Evolutionary conservation across 1,140 invertebrate species (phyloP), one percentile per base, ranked within the genome.

Genomic region (Nasonia vitripennis): DNA sequence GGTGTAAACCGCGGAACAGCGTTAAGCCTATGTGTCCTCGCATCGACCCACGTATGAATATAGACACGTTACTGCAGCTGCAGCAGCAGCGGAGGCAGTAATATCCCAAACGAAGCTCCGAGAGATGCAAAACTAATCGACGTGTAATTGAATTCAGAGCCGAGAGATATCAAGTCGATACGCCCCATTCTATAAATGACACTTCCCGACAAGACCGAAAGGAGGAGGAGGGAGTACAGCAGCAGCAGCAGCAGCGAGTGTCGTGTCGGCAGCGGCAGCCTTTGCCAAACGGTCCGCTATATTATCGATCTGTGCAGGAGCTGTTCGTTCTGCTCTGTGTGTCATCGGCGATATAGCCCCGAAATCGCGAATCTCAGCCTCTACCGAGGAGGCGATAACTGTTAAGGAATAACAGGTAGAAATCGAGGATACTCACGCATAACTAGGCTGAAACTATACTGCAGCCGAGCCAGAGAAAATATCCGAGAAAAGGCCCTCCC

Each of bases 101-200:
- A 51, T 51, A 51, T 51, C 2, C 12, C 12, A 14, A 17, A 51
- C 3, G 48, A 51, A 2, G 14, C 48, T 14, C 12, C 48, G 48
- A 17, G 20, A 62, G 14, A n/a, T 62, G 55, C 55, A 62, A 17
- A 7, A n/a, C 17, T 62, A 62, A 62, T 62, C 17, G 17, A 62
- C 17, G 55, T n/a, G 17, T 62, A 62, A 62, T 62, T n/a, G 55
- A 62, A 62, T 62, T 62, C 55, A 62, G 20, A 62, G 55, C 55
- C 17, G 17, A 62, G 55, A 62, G 6, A 17, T 62, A 62, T 62
- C 55, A 17, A 20, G 45, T 23, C 55, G 45, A 31, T 80, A 86
- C 71, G 55, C 71, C 48, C 84, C 55, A 70, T 75, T 86, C 73
- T 74, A 62, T 67, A 85, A 85, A 85, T 85, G 84, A 81, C 78